A percentile compares a stretch with the other conserved stretches of the same genome.
Evolutionary conservation across 2,113 vertebrate genomes (phyloP).

Genomic region (Regulus satrapa): DNA sequence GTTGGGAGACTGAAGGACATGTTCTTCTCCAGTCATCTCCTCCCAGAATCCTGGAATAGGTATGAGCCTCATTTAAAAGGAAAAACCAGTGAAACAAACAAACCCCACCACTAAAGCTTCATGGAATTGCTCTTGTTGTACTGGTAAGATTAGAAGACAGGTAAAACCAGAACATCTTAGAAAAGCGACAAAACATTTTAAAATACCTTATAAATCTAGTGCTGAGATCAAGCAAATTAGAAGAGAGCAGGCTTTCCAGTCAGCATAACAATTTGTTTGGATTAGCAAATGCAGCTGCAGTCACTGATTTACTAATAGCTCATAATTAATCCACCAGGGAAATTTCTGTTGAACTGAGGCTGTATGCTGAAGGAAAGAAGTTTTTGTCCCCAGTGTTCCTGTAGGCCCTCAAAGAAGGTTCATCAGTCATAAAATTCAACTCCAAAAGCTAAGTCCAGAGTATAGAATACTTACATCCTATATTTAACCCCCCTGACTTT

Average conservation of each 20-base stretch:
- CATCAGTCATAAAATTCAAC: background rate
- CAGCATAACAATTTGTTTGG: background rate
- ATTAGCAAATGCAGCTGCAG: background rate
- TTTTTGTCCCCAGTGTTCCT: background rate
- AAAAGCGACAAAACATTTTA: background rate
- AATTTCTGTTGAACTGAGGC: background rate
- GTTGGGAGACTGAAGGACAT: slow-evolving; percentile 23
- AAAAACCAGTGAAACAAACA: background rate
- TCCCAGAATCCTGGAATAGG: slow-evolving; percentile 27
- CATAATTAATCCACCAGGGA: background rate
- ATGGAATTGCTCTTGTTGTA: background rate
- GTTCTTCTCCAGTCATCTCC: slow-evolving; percentile 24
- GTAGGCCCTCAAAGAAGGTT: background rate
- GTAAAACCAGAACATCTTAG: background rate
- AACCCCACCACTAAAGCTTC: background rate
- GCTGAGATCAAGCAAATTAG: background rate
- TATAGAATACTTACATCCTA: background rate
- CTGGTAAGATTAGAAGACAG: slow-evolving; percentile 1
- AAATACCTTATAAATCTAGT: background rate
- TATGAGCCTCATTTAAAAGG: background rate
- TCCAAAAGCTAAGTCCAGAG: background rate
- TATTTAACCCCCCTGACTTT: background rate
- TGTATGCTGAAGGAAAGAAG: background rate
- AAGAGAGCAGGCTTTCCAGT: background rate
- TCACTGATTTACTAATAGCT: background rate